Evolutionary conservation across 1,140 invertebrate species (phyloP), one percentile per base, ranked within the genome.

Genomic region (Diachasmimorpha longicaudata): DNA sequence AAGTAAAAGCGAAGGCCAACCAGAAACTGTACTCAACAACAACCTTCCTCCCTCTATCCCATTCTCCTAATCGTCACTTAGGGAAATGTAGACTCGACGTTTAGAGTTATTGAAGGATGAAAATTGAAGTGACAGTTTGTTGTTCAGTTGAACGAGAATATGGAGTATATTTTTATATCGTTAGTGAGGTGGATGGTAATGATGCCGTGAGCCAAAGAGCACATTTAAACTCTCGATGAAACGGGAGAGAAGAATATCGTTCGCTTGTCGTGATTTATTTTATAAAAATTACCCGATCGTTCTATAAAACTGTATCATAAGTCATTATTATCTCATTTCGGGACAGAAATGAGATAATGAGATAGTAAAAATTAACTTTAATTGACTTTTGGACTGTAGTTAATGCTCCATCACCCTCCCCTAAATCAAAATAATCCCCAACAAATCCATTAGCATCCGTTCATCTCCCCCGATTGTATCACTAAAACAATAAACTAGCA

Each of bases 1-100:
- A 31, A 63, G 58, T 63, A 63, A 63, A 63, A 63, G 48, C 48
- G 48, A 52, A 52, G 48, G 48, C 48, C 48, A 52, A 52, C 48
- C 48, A 52, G 13, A 16, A 52, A 52, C 48, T 52, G n/a, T n/a
- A 52, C 48, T 52, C 39, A 42, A 42, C 39, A 42, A 42, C 13
- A 3, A 52, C n/a, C 48, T 52, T 42, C 13, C 39, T 31, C 31
- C 44, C 11, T 46, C 44, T n/a, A 46, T n/a, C 48, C 14, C 48
- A 52, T 52, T 52, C 48, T 16, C 48, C 14, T 52, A 52, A 52
- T 52, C n/a, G 48, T 16, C 48, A 52, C 48, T 52, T 16, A 52
- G 48, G 48, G n/a, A 52, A 16, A 52, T 52, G 48, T 19, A 52
- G 19, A 19, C n/a, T 16, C n/a, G 14, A 2, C n/a, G 48, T 52